phyloP scores from a whole-genome alignment of 1,140 invertebrate species.

The Contarinia nasturtii region DNA sequence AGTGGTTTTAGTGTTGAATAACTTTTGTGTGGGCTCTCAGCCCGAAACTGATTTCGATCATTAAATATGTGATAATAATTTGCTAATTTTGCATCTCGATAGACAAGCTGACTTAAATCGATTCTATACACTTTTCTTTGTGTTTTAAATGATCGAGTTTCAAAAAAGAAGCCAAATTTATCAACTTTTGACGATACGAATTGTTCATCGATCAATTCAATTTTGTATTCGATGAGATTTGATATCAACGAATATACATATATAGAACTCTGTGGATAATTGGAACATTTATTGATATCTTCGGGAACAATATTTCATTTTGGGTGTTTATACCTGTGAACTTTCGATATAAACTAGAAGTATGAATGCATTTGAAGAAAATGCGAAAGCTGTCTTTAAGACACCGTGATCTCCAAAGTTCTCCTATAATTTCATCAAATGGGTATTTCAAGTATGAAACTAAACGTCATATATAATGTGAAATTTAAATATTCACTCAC shows the following conservation, averaged over 20 bases:
- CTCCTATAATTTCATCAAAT: background rate
- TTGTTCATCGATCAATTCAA: background rate
- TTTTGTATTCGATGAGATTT: background rate
- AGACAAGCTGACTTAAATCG: background rate
- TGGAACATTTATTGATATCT: too few relatives aligned
- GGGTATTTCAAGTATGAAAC: background rate
- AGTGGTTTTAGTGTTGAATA: background rate
- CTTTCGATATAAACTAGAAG: background rate
- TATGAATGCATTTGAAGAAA: background rate
- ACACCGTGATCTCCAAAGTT: background rate
- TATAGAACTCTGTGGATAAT: background rate
- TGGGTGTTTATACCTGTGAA: background rate
- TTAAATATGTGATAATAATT: too few relatives aligned
- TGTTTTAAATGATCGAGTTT: background rate
- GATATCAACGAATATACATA: background rate
- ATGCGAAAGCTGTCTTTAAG: background rate
- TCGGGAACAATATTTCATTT: too few relatives aligned
- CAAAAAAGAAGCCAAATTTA: background rate
- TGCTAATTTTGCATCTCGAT: background rate
- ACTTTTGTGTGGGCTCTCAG: too few relatives aligned
- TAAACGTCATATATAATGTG: background rate
- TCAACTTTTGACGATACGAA: background rate
- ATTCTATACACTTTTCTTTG: background rate
- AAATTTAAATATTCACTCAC: background rate
- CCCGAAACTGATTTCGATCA: too few relatives aligned